Base-by-base conservation (phyloP, 1,140 invertebrate species). In the Belonocnema kinseyi region DNA sequence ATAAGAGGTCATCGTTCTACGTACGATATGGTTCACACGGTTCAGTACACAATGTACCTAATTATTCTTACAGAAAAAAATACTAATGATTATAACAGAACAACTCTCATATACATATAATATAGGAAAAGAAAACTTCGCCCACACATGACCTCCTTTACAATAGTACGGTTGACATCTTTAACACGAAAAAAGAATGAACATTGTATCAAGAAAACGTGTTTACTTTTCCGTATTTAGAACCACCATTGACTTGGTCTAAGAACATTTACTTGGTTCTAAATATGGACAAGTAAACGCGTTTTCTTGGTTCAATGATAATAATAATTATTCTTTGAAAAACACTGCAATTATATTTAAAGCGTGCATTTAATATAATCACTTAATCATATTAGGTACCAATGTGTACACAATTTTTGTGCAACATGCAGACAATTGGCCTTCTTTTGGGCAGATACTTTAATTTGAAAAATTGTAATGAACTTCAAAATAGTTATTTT, bases 21-120 rank as follows among this genome's bases (percentile, higher is more conserved):
- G 58, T 33, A 61, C 21, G 58, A 61, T 33, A 61, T 66, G 61
- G 33, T 66, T 66, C 61, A 16, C 61, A 66, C 61, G 61, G 61
- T 40, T 66, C 61, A 66, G 61, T 66, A 66, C 26, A 66, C 61
- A 66, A 10, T 66, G 61, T 66, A 12, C 61, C 61, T 66, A 66
- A 66, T 66, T 66, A 66, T 66, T 66, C 61, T 66, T 66, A 40
- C 26, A 46, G 61, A 33, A 4, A 46, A 66, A 46, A 66, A 40
- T 66, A 19, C 13, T 66, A 66, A 46, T 16, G 5, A 66, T 26
- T 66, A 6, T 16, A 66, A 66, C 61, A 66, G n/a, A 33, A 17
- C 13, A 14, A n/a, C n/a, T 40, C 12, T 40, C n/a, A 66, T 66
- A n/a, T n/a, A 54, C 14, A 56, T 56, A n/a, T 56, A 56, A 12